Conservation (phyloP, 2,888 invertebrate genomes). For the Crossocerus cetratus region DNA sequence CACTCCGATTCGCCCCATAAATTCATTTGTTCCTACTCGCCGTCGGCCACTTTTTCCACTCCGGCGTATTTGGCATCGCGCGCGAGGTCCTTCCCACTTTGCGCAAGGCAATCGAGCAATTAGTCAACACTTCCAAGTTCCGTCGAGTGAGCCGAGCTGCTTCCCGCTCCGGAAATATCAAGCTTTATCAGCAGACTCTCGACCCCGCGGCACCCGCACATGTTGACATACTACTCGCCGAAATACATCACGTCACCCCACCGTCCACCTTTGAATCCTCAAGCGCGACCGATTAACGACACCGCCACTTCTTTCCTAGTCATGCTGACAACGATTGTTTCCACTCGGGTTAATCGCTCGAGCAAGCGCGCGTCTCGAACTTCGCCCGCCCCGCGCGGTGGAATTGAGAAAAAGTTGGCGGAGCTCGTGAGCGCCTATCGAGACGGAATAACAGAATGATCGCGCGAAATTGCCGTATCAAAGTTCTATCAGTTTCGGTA, state of each 20-base stretch:
- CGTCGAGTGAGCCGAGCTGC: neutral
- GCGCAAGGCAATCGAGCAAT: conserved; percentile 34
- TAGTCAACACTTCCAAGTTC: conserved; percentile 8
- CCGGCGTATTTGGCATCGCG: neutral
- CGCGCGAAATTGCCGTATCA: neutral
- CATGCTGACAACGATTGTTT: no score
- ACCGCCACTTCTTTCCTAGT: neutral
- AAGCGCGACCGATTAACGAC: neutral
- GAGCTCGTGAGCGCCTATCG: neutral
- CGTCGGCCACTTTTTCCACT: neutral
- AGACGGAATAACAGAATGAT: neutral
- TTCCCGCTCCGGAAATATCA: neutral
- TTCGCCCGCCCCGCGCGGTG: no score
- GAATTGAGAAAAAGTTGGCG: neutral
- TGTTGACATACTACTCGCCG: neutral
- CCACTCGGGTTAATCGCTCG: no score
- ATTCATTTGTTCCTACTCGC: conserved; percentile 47
- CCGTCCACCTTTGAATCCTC: neutral
- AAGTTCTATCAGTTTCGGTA: neutral
- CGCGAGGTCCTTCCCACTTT: conserved; percentile 8
- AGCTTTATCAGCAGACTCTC: neutral
- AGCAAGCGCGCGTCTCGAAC: no score
- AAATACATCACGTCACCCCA: neutral
- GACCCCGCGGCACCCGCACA: neutral
- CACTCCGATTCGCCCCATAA: conserved; percentile 20